Base-by-base conservation (phyloP, 2,888 invertebrate species). In the Lamellibrachia columna region DNA sequence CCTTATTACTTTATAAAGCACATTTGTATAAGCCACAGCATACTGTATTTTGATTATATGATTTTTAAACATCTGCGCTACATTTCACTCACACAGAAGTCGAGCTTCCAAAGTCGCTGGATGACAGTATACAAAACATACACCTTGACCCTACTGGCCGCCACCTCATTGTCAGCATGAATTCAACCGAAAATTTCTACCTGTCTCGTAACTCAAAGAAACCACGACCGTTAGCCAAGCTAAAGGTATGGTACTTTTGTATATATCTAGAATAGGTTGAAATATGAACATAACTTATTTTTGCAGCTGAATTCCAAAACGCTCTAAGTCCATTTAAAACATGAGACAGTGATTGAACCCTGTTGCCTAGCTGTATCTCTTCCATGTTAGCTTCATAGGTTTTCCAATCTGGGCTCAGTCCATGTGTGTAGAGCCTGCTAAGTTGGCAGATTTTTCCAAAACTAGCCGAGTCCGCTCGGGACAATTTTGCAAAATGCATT, bases 101-200 rank as follows among this genome's bases (percentile, higher is more conserved):
- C 93, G 97, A 98, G 93, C 97, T 98, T 93, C 97, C 98, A 90
- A 98, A 98, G 95, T 93, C 95, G 3, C 94, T 95, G 6, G 96
- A 96, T 91, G 96, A 96, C 93, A 94, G 94, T 75, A 95, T 97
- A 9, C 95, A 96, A 94, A 95, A 95, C 92, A 94, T 98, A 94
- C 98, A 98, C 95, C 97, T 99, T 92, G 99, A 99, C 96, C 98
- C 98, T 0, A 97, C 98, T 15, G 99, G 99, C 0, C 97, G 98
- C 95, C 99, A 99, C 96, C 97, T 98, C 8, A 97, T 99, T 40
- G 97, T 99, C 94, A 97, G 98, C 92, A 97, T 98, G 94, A 97
- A 97, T 3, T 97, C 98, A 0, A 95, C 96, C 15, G 99, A 99
- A 95, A 97, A 98, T 55, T 97, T 98, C 52, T 99, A 99, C 96